phyloP scores from a whole-genome alignment of 1,140 invertebrate genomes.

The Colletes latitarsis region DNA sequence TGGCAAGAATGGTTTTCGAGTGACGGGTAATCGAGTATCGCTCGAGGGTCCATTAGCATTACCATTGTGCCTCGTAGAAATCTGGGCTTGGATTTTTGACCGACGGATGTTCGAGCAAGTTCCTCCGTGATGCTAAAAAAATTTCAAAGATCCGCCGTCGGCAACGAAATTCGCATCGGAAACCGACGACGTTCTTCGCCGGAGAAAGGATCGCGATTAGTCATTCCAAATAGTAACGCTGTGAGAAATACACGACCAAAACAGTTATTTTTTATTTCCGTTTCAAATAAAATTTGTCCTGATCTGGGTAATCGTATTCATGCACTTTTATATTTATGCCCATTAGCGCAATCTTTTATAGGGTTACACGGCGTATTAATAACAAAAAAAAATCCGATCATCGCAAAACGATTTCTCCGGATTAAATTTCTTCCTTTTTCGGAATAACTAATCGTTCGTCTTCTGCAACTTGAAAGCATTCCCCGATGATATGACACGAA shows the following conservation, averaged over 20 bases:
- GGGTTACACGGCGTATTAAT: too few species aligned
- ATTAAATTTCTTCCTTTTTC: neutral
- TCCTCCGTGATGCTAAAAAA: neutral
- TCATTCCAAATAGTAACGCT: neutral
- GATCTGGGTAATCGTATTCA: too few species aligned
- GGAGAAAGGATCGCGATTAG: neutral
- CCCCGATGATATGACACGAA: neutral
- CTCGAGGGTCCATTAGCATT: neutral
- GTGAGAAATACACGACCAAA: too few species aligned
- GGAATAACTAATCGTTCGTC: neutral
- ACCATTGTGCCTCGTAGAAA: neutral
- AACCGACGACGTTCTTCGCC: neutral
- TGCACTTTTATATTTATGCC: too few species aligned
- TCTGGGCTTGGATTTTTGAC: neutral
- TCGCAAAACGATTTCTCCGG: neutral
- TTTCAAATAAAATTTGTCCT: too few species aligned
- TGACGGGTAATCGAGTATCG: neutral
- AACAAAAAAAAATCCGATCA: neutral
- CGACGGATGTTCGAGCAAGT: neutral
- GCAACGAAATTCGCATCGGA: conserved; percentile 21
- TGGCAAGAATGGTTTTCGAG: conserved; percentile 47
- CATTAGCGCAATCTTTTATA: too few species aligned
- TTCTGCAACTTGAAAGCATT: neutral
- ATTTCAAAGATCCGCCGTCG: conserved; percentile 20
- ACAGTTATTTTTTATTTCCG: too few species aligned